Conservation (phyloP, 2,888 invertebrate species). For the Chydorus sphaericus region DNA sequence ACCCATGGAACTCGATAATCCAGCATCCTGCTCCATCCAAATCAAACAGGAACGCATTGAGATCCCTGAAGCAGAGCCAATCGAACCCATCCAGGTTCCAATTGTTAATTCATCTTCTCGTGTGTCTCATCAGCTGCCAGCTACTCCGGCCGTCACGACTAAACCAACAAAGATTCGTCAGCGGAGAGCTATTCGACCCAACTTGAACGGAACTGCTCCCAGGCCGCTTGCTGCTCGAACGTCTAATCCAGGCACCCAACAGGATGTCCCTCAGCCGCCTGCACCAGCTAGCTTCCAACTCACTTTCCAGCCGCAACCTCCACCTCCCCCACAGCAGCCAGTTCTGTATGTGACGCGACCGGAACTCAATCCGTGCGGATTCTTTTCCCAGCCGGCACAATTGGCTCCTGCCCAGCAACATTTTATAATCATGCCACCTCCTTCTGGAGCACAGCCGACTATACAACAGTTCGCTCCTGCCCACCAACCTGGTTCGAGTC, state of each 20-base stretch:
- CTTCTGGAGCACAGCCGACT: not conserved
- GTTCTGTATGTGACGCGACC: constrained; percentile 6
- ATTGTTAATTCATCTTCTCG: constrained; percentile 9
- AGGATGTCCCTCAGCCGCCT: constrained; percentile 16
- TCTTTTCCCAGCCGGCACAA: not conserved
- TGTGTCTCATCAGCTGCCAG: not conserved
- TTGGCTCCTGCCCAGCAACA: not conserved
- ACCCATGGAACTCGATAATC: constrained; percentile 4
- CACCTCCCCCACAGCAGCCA: constrained; percentile 9
- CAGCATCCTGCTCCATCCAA: not conserved
- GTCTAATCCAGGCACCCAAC: too few relatives aligned
- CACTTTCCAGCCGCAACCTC: constrained; percentile 1
- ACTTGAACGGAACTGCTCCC: not conserved
- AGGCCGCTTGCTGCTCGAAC: constrained; percentile 23
- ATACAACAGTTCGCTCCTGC: not conserved
- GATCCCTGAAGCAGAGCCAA: not conserved
- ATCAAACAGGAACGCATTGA: not conserved
- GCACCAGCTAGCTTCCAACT: constrained; percentile 11
- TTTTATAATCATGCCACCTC: not conserved
- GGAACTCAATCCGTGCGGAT: constrained; percentile 3
- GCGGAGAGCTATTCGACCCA: not conserved
- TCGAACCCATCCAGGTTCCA: constrained; percentile 5
- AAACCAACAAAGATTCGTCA: not conserved
- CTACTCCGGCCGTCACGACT: not conserved
- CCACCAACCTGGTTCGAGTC: not conserved